Base-by-base conservation (phyloP, 2,113 vertebrate genomes). In the Chloropsis cyanopogon region DNA sequence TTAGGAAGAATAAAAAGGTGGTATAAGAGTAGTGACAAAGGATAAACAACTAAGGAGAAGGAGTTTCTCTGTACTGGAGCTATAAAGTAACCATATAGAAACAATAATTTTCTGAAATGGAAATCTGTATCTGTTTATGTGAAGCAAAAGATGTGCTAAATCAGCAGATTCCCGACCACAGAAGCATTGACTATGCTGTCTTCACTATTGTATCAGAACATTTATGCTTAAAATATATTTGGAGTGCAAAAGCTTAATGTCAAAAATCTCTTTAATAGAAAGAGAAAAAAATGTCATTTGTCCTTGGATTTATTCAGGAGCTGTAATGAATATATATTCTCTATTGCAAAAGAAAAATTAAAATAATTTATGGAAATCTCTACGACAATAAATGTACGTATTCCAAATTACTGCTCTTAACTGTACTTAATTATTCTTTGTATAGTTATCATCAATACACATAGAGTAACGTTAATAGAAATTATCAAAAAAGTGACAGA, bases 351-450 rank as follows among this genome's bases (percentile, higher is more conserved):
- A 72, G 22, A 73, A 90, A 90, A 52, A 54, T 23, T 66, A 26
- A 13, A 90, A 59, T 71, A 78, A 65, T 61, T 89, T 81, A 53
- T 76, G 39, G 44, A 93, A 93, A 93, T 78, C n/a, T 90, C 76
- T 76, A 28, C 20, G 88, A 66, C 79, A 92, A 77, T 76, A 65
- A 63, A 85, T 57, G 37, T 57, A 80, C 33, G 22, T 93, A 70
- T 80, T 82, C 35, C 37, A 94, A 71, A 85, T 86, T 65, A 69
- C 28, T 78, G 19, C 37, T 91, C 50, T 93, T 94, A 92, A 70
- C 8, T 64, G 31, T 47, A 71, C 44, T 68, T 85, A 86, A 94
- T 93, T 94, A 85, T 80, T 96, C 66, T 94, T 95, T 89, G 22
- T 60, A 59, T 39, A 54, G n/a, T 83, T 94, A 82, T 85, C 82